A percentile compares a stretch with the other conserved stretches of the same genome.
phyloP scores from a whole-genome alignment of 2,888 invertebrate species.

The Caenorhabditis uteleia region DNA sequence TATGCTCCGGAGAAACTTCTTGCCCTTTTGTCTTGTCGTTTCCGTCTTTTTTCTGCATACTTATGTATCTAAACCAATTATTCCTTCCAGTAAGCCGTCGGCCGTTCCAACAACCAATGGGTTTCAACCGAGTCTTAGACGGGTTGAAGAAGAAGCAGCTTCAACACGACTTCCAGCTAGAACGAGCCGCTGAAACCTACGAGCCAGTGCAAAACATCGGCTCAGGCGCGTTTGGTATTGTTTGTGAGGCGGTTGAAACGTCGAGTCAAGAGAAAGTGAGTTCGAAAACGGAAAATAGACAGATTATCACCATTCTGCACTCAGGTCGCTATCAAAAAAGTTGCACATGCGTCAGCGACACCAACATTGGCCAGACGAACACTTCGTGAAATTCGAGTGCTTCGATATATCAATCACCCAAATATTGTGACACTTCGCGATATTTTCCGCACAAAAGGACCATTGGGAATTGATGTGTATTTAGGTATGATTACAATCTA shows the following conservation, averaged over 20 bases:
- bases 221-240: conserved; percentile 66
- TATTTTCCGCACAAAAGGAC: conserved; percentile 64
- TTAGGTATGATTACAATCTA: conserved; percentile 36
- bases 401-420: conserved; percentile 62
- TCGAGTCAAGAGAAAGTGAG: conserved; percentile 17
- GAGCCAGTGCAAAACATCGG: conserved; percentile 62
- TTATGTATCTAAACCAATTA: conserved; percentile 35
- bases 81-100: conserved; percentile 6
- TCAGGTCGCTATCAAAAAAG: conserved; percentile 66
- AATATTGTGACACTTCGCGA: conserved; percentile 64
- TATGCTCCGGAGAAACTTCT: neutral
- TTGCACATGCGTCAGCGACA: conserved; percentile 66
- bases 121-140: conserved; percentile 63
- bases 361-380: conserved; percentile 65
- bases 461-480: conserved; percentile 63
- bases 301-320: conserved; percentile 2
- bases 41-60: conserved; percentile 32
- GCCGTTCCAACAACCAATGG: conserved; percentile 44
- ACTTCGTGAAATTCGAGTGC: conserved; percentile 63
- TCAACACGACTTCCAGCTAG: conserved; percentile 62
- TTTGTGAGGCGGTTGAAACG: conserved; percentile 62
- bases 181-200: conserved; percentile 51
- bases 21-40: conserved; percentile 19
- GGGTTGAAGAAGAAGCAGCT: conserved; percentile 63
- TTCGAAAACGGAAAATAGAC: neutral